A percentile compares a stretch with the other conserved stretches of the same genome.
These are phyloP conservation scores for Aplochiton taeniatus DNA, from an alignment of 2,797 vertebrate genomes.

Conservation along the genomic window DNA sequence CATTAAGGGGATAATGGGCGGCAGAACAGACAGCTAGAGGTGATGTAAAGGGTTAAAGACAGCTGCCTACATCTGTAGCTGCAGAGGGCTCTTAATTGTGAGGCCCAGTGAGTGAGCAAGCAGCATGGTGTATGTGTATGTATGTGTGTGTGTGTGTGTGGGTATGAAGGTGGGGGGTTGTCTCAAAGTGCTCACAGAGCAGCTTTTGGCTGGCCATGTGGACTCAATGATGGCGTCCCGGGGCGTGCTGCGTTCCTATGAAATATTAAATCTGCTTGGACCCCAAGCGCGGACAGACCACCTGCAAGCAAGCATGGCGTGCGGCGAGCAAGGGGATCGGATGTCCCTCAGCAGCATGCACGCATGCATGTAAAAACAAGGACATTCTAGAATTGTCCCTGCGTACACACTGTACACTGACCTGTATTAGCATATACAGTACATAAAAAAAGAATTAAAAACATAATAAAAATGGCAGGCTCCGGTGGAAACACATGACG, in stretches of 20 bases:
- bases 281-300: conserved; percentile 88
- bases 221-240: conserved; percentile 94
- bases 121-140: conserved; percentile 70
- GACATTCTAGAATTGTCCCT: too few relatives aligned
- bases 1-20: not conserved
- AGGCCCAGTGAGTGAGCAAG: conserved; percentile 86
- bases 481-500: too few relatives aligned
- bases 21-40: conserved; percentile 52
- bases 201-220: conserved; percentile 95
- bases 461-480: too few relatives aligned
- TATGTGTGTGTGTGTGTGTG: not conserved
- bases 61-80: conserved; percentile 90
- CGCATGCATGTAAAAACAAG: conserved; percentile 24
- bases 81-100: conserved; percentile 87
- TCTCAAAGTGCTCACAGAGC: conserved; percentile 90
- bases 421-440: conserved; percentile 8
- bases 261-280: conserved; percentile 95
- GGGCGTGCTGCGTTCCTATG: conserved; percentile 87
- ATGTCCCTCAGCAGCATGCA: conserved; percentile 66
- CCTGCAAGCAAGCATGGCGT: conserved; percentile 82
- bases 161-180: conserved; percentile 71
- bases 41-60: conserved; percentile 70
- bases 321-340: conserved; percentile 67
- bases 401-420: not conserved
- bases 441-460: not conserved